A percentile compares a stretch with the other conserved stretches of the same genome.
These are phyloP conservation scores for Emys orbicularis DNA, from an alignment of 2,797 vertebrate species.

Conservation along the genomic window DNA sequence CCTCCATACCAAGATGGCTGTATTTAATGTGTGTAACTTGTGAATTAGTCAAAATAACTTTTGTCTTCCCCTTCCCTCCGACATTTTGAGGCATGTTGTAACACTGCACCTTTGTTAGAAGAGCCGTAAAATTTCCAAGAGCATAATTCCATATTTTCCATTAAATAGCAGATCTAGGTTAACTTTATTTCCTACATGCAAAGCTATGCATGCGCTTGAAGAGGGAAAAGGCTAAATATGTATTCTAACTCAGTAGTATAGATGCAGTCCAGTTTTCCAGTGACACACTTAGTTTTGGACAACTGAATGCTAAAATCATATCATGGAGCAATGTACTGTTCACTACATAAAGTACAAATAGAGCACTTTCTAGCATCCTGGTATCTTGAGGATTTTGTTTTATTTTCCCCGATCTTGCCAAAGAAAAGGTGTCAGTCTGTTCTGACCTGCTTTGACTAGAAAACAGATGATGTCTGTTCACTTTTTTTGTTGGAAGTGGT, in stretches of 20 bases:
- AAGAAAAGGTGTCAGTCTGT: neutral
- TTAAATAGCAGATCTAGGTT: neutral
- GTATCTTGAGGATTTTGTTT: neutral
- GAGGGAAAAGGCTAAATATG: neutral
- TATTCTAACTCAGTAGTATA: neutral
- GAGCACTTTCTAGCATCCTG: too few relatives aligned
- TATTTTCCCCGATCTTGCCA: neutral
- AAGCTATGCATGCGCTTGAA: neutral
- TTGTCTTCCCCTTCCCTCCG: neutral
- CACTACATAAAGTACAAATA: neutral
- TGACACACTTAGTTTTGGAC: neutral
- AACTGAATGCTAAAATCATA: too few relatives aligned
- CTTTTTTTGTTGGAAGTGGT: slow-evolving; percentile 54
- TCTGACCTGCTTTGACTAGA: neutral
- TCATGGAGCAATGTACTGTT: neutral
- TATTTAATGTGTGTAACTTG: neutral
- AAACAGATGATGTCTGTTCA: rapidly evolving
- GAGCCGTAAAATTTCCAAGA: neutral
- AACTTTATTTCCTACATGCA: neutral
- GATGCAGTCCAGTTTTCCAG: neutral
- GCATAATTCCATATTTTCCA: neutral
- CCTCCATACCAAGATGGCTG: neutral
- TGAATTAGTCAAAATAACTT: neutral
- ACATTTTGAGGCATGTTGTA: neutral
- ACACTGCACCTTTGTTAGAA: neutral